Evolutionary conservation across 2,888 invertebrate genomes (phyloP), one percentile per base, ranked within the genome.

Genomic region (Phorcus lineatus): DNA sequence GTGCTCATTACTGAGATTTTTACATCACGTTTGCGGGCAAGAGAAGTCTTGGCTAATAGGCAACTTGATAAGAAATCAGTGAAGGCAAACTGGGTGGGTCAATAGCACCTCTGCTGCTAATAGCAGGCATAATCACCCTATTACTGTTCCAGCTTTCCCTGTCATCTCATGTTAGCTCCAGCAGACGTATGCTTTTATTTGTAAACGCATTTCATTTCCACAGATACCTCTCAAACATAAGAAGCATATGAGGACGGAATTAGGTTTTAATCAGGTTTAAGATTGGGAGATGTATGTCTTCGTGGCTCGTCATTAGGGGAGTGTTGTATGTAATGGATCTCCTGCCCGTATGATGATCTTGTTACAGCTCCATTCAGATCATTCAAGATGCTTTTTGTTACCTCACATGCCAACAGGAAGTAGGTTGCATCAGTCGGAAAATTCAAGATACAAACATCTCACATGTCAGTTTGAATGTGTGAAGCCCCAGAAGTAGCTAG

Each of bases 141-240:
- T 62, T 62, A 62, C 62, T 62, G 62, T 28, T 62, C 22, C 28
- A 31, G 28, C 62, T 28, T 62, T 62, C 28, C 62, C 62, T 62
- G 62, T 62, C 62, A 62, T 28, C 62, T 28, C 62, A 16, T 28
- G 62, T 62, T 62, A 62, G 28, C 24, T 24, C 62, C 28, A 62
- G 62, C 62, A 62, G 62, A 62, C 62, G 24, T 62, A 31, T 28
- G 62, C 24, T 62, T 62, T 62, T 62, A 62, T 62, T 62, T 62
- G 62, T 62, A 62, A 62, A 62, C 62, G 62, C 62, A 62, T 62
- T 62, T 62, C 62, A 62, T 62, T 62, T 28, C 62, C 24, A 62
- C 62, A 24, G 62, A 62, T 62, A 62, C 62, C 62, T 62, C 24
- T 62, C 62, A 62, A 62, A 62, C 62, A 28, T 62, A 31, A 31